Evolutionary conservation across 2,888 invertebrate genomes (phyloP).

Genomic region (Mellilla xanthometata): DNA sequence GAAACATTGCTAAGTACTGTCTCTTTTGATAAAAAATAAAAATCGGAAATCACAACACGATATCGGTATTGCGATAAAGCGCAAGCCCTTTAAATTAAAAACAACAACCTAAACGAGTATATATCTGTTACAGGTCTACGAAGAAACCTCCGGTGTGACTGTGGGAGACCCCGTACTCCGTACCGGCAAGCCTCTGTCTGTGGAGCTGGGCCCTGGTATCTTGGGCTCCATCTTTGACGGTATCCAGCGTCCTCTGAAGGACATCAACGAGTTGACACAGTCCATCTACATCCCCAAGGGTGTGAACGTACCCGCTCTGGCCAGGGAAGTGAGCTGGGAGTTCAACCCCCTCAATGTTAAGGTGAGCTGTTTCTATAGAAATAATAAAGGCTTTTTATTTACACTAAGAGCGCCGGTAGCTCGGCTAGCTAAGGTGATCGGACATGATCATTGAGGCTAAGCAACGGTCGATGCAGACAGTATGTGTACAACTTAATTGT

Average conservation of each 20-base stretch:
- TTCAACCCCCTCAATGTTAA: constrained; percentile 93
- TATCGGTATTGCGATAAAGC: no score
- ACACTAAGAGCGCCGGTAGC: no score
- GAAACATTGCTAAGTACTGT: no score
- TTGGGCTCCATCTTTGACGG: constrained; percentile 99
- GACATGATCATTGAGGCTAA: no score
- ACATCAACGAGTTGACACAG: constrained; percentile 20
- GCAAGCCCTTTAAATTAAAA: no score
- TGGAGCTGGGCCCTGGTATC: constrained; percentile 99
- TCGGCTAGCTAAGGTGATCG: no score
- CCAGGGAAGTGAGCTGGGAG: constrained; percentile 93
- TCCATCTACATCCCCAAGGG: constrained; percentile 97
- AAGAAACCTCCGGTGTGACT: constrained; percentile 98
- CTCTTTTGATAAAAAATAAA: no score
- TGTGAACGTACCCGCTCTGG: constrained; percentile 96
- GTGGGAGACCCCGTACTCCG: constrained; percentile 99
- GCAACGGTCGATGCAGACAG: no score
- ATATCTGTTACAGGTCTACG: constrained; percentile 96
- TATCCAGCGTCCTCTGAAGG: constrained; percentile 60
- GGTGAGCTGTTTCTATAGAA: constrained; percentile 76
- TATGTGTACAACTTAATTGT: no score
- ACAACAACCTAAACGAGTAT: no score
- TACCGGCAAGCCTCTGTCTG: constrained; percentile 99
- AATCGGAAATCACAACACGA: no score
- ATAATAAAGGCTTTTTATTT: no score